phyloP scores from a whole-genome alignment of 2,113 vertebrate genomes.

The Salminus brasiliensis region DNA sequence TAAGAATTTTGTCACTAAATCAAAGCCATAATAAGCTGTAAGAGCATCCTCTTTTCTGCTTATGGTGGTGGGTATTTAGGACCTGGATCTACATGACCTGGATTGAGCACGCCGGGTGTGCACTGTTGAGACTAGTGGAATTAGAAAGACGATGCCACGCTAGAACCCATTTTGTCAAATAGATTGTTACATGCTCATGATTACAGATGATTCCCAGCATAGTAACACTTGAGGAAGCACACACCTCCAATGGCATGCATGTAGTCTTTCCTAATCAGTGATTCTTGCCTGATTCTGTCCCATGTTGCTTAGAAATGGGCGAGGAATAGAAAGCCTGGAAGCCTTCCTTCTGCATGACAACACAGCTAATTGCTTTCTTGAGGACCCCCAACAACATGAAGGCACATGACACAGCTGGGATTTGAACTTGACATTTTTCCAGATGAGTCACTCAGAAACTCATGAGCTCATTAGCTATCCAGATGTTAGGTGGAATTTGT shows the following conservation, averaged over 20 bases:
- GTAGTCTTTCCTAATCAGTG: background rate
- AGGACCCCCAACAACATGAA: background rate
- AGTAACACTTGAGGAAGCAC: background rate
- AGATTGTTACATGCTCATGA: too few relatives aligned
- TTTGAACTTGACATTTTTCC: slow-evolving; percentile 16
- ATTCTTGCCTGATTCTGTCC: background rate
- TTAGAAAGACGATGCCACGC: too few relatives aligned
- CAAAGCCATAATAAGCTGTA: too few relatives aligned
- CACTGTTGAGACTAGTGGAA: too few relatives aligned
- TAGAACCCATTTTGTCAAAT: too few relatives aligned
- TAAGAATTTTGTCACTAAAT: too few relatives aligned
- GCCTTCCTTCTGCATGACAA: background rate
- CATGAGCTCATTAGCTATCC: slow-evolving; percentile 17
- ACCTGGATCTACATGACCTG: too few relatives aligned
- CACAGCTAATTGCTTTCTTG: slow-evolving; percentile 16
- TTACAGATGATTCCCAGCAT: background rate
- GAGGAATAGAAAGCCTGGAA: background rate
- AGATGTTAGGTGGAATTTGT: background rate
- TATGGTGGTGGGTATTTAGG: too few relatives aligned
- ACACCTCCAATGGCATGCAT: background rate
- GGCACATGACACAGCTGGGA: slow-evolving; percentile 17
- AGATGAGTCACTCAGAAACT: background rate
- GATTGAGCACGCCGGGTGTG: too few relatives aligned
- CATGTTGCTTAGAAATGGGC: slow-evolving; percentile 14
- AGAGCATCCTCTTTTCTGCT: too few relatives aligned